Evolutionary conservation across 2,888 invertebrate species (phyloP).

Genomic region (Amphipoea lucens): DNA sequence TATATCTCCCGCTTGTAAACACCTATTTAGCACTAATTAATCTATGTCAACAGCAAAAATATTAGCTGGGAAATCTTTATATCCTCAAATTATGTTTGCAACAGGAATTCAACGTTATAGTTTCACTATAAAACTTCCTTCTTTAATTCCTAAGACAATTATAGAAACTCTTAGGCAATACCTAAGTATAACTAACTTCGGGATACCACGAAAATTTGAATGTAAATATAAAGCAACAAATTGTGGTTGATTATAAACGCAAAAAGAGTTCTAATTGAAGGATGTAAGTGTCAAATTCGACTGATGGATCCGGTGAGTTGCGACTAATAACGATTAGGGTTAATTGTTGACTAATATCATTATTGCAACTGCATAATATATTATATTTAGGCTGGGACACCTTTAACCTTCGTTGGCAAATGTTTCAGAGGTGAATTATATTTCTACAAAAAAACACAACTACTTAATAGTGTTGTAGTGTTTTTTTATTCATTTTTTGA

Average conservation of each 20-base stretch:
- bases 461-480: no score
- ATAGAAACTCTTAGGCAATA: constrained; percentile 18
- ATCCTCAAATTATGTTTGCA: constrained; percentile 27
- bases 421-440: neutral
- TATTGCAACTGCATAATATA: neutral
- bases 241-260: neutral
- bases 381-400: neutral
- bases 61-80: constrained; percentile 1
- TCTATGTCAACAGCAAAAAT: constrained; percentile 14
- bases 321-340: neutral
- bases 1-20: neutral
- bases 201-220: neutral
- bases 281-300: constrained; percentile 10
- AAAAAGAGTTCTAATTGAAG: constrained; percentile 17
- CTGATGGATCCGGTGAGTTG: neutral
- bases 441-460: neutral
- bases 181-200: neutral
- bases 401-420: no score
- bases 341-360: neutral
- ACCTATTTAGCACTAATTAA: constrained; percentile 7
- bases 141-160: neutral
- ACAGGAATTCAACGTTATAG: constrained; percentile 5
- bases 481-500: no score
- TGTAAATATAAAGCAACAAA: constrained; percentile 2
- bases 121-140: constrained; percentile 30